Conservation (phyloP, 2,888 invertebrate species). For the Craniophora ligustri region DNA sequence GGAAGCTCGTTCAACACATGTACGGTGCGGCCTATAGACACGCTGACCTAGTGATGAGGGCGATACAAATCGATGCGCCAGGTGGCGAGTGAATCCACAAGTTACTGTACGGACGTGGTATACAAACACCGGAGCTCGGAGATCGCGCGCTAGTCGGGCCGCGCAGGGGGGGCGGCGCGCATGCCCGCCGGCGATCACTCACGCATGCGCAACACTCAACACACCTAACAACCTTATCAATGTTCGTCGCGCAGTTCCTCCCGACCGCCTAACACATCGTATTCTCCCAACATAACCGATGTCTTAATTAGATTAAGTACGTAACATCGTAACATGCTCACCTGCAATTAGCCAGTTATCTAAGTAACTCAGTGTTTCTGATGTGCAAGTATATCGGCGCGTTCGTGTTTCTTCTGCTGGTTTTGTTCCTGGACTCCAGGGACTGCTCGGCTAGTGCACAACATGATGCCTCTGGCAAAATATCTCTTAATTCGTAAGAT, state of each 20-base stretch:
- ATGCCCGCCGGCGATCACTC: slow-evolving; percentile 65
- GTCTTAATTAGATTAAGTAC: slow-evolving; percentile 51
- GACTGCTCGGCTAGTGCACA: slow-evolving; percentile 82
- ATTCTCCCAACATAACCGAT: slow-evolving; percentile 36
- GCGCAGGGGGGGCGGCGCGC: slow-evolving; percentile 71
- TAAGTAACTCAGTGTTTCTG: slow-evolving; percentile 74
- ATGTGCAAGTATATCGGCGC: slow-evolving; percentile 80
- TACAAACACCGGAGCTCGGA: slow-evolving; percentile 40
- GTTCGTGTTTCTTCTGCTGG: slow-evolving; percentile 72
- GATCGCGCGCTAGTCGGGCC: slow-evolving; percentile 55
- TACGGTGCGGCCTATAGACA: slow-evolving; percentile 56
- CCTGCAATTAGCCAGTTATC: slow-evolving; percentile 58
- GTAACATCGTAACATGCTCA: slow-evolving; percentile 47
- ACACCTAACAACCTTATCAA: slow-evolving; percentile 63
- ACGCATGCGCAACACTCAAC: slow-evolving; percentile 69
- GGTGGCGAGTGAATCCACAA: slow-evolving; percentile 64
- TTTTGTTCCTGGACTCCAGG: slow-evolving; percentile 80
- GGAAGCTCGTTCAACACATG: slow-evolving; percentile 11
- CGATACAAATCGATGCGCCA: slow-evolving; percentile 76
- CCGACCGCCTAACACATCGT: slow-evolving; percentile 22
- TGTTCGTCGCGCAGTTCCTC: slow-evolving; percentile 53
- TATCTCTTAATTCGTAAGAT: slow-evolving; percentile 83
- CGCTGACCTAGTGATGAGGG: slow-evolving; percentile 73
- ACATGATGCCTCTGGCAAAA: slow-evolving; percentile 76
- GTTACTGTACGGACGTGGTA: slow-evolving; percentile 45